Conservation (phyloP, 1,140 invertebrate genomes). For the Homalodisca vitripennis region DNA sequence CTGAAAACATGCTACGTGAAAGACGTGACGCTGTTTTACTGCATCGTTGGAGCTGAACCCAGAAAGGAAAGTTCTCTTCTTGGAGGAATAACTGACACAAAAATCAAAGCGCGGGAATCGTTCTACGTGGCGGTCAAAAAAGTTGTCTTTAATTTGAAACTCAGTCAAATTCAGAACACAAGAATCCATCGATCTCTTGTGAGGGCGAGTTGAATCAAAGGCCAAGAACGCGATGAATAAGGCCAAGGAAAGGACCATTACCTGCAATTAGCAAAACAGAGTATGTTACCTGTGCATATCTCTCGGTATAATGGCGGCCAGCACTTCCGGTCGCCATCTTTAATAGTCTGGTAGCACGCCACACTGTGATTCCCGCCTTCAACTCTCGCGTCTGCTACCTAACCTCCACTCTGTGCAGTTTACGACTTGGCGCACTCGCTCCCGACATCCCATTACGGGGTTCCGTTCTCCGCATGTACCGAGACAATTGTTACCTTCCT, state of each 20-base stretch:
- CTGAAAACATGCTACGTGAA: no score
- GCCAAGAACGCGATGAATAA: slow-evolving; percentile 7
- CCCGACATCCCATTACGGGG: not conserved
- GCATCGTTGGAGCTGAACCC: no score
- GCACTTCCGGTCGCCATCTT: slow-evolving; percentile 10
- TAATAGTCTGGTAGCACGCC: slow-evolving; percentile 7
- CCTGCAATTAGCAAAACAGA: slow-evolving; percentile 8
- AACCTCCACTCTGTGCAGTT: no score
- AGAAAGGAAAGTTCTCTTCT: no score
- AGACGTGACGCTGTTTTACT: no score
- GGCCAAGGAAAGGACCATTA: slow-evolving; percentile 14
- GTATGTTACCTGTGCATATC: slow-evolving; percentile 10
- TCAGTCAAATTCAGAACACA: no score
- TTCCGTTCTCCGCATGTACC: no score
- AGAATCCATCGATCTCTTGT: not conserved
- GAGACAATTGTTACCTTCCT: no score
- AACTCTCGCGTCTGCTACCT: not conserved
- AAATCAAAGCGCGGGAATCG: no score
- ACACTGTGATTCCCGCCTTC: slow-evolving; percentile 1
- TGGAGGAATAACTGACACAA: no score
- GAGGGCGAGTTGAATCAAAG: not conserved
- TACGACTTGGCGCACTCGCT: not conserved
- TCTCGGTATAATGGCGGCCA: slow-evolving; percentile 8
- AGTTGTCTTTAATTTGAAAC: no score
- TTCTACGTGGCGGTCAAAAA: no score